phyloP scores from a whole-genome alignment of 2,113 vertebrate species.

The Scomber scombrus region DNA sequence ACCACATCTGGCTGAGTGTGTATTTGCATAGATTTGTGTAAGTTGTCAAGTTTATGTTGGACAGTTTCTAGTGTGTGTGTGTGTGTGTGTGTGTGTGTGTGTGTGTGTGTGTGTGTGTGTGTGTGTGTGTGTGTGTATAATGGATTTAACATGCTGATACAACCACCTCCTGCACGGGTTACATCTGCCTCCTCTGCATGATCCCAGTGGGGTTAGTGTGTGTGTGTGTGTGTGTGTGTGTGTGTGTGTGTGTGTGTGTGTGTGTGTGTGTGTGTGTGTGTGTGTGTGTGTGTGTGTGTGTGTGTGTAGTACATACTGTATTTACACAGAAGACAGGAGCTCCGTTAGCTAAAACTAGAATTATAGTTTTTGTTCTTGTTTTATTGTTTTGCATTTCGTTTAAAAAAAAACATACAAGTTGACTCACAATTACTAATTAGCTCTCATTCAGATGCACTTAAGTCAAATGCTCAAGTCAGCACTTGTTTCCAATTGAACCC shows the following conservation, averaged over 20 bases:
- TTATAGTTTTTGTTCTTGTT: too few species aligned
- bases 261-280: too few species aligned
- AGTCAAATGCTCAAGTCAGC: too few species aligned
- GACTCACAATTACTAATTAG: too few species aligned
- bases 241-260: constrained; percentile 10
- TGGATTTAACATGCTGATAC: constrained; percentile 23
- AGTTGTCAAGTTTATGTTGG: constrained; percentile 10
- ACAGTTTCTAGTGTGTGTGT: neutral
- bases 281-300: constrained; percentile 5
- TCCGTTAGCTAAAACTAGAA: too few species aligned
- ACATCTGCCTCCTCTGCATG: constrained; percentile 34
- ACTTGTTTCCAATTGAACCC: too few species aligned
- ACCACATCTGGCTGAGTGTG: constrained; percentile 19
- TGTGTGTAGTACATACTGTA: neutral
- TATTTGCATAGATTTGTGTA: neutral
- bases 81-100: neutral
- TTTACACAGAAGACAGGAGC: too few species aligned
- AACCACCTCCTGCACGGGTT: constrained; percentile 23
- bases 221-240: constrained; percentile 9
- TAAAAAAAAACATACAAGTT: too few species aligned
- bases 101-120: constrained; percentile 11
- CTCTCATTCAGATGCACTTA: too few species aligned
- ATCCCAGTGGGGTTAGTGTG: neutral
- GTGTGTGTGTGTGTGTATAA: constrained; percentile 12
- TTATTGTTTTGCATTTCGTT: too few species aligned